Conservation (phyloP, 2,888 invertebrate genomes). For the Tuta absoluta region DNA sequence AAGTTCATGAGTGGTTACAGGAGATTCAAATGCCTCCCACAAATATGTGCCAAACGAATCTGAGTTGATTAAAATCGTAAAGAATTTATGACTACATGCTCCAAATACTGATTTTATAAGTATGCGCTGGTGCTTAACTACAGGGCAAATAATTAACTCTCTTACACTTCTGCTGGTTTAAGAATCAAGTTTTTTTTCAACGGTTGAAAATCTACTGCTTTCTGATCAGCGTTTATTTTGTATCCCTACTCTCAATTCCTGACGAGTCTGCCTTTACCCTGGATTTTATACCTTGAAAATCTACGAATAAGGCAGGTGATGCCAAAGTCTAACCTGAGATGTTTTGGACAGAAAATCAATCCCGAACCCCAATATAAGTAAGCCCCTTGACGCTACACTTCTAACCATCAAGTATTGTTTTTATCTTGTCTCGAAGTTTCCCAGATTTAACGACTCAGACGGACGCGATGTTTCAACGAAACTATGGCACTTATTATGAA, state of each 20-base stretch:
- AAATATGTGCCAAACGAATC: constrained; percentile 55
- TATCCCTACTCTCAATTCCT: too few species aligned
- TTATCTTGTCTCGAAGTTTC: constrained; percentile 42
- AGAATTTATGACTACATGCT: too few species aligned
- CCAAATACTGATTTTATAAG: too few species aligned
- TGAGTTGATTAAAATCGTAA: neutral
- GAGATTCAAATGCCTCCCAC: constrained; percentile 46
- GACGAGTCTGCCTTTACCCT: too few species aligned
- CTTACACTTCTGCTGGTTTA: constrained; percentile 50
- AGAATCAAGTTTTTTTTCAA: constrained; percentile 39
- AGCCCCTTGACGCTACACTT: constrained; percentile 49
- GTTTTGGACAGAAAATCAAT: constrained; percentile 48
- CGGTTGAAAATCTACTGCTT: too few species aligned
- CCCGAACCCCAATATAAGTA: constrained; percentile 53
- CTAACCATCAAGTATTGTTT: constrained; percentile 45
- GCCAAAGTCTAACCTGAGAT: too few species aligned
- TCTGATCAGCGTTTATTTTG: too few species aligned
- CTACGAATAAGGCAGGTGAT: too few species aligned
- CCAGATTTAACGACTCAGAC: constrained; percentile 32
- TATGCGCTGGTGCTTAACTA: too few species aligned
- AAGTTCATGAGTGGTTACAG: constrained; percentile 53
- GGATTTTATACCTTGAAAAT: too few species aligned
- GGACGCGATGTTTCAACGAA: constrained; percentile 30
- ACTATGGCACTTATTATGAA: constrained; percentile 24
- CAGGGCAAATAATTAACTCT: too few species aligned